These are phyloP conservation scores for Acropternis orthonyx DNA, from an alignment of 2,797 vertebrate species.

Conservation along the genomic window DNA sequence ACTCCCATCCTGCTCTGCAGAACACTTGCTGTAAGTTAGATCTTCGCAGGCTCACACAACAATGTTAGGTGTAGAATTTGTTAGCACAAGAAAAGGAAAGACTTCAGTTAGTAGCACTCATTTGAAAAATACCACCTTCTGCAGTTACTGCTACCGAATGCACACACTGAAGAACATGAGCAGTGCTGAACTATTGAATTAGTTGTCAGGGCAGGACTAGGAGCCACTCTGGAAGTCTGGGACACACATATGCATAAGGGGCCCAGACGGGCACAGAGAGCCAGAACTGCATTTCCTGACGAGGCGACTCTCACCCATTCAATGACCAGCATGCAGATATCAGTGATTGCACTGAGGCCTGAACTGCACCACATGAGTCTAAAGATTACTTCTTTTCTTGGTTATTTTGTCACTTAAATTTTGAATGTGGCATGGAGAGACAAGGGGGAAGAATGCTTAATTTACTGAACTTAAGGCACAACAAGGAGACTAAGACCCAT, in stretches of 20 bases:
- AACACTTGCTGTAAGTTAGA: background rate
- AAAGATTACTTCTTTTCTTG: background rate
- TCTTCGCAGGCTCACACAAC: background rate
- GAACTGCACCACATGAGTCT: background rate
- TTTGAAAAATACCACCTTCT: background rate
- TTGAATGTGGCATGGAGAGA: background rate
- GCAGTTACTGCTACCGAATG: background rate
- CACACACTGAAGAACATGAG: background rate
- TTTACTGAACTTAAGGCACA: background rate
- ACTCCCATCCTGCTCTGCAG: background rate
- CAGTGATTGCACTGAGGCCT: background rate
- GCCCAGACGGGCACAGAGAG: background rate
- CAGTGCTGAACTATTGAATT: background rate
- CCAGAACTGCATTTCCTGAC: background rate
- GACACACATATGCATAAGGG: accelerated
- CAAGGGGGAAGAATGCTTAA: background rate
- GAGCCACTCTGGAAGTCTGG: background rate
- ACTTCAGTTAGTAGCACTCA: slow-evolving; percentile 20
- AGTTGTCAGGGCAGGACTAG: background rate
- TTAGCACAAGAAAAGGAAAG: slow-evolving; percentile 60
- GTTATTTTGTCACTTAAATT: background rate
- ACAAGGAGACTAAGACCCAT: background rate
- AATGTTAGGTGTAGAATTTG: slow-evolving; percentile 25
- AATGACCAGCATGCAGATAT: background rate
- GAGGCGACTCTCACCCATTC: accelerated